Conservation (phyloP, 2,797 vertebrate genomes). For the Fundulus diaphanus region DNA sequence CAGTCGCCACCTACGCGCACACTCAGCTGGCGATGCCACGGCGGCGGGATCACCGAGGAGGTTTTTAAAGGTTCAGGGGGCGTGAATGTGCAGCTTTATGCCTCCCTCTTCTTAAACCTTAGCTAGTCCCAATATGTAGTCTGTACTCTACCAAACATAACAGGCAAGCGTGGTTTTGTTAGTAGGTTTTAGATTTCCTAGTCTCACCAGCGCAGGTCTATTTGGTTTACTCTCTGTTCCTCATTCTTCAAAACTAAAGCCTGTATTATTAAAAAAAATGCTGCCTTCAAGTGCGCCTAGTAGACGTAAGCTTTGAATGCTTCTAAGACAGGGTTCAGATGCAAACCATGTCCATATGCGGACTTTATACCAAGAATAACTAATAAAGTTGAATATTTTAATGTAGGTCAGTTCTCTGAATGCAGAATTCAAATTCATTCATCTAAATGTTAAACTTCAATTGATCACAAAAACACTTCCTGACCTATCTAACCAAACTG, state of each 20-base stretch:
- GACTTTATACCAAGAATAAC: not conserved
- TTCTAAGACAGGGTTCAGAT: not conserved
- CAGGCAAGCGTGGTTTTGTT: not conserved
- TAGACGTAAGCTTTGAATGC: fast-evolving
- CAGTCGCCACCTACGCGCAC: not conserved
- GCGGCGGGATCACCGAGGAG: not conserved
- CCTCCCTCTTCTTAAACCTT: not conserved
- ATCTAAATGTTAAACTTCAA: not conserved
- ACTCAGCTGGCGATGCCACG: not conserved
- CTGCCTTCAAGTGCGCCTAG: slow-evolving; percentile 1
- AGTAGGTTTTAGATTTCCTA: slow-evolving; percentile 9
- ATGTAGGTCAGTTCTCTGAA: not conserved
- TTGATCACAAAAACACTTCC: not conserved
- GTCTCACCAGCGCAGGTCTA: slow-evolving; percentile 13
- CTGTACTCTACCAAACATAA: not conserved
- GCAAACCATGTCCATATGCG: not conserved
- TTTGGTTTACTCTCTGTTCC: slow-evolving; percentile 24
- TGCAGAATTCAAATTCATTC: not conserved
- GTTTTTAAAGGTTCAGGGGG: not conserved
- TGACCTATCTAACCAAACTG: not conserved
- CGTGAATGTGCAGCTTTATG: not conserved
- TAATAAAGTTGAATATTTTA: not conserved
- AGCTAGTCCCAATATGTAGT: not conserved
- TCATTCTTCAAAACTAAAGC: slow-evolving; percentile 13
- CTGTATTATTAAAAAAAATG: not conserved